Base-by-base conservation (phyloP, 2,888 invertebrate genomes). In the Catocala fraxini region DNA sequence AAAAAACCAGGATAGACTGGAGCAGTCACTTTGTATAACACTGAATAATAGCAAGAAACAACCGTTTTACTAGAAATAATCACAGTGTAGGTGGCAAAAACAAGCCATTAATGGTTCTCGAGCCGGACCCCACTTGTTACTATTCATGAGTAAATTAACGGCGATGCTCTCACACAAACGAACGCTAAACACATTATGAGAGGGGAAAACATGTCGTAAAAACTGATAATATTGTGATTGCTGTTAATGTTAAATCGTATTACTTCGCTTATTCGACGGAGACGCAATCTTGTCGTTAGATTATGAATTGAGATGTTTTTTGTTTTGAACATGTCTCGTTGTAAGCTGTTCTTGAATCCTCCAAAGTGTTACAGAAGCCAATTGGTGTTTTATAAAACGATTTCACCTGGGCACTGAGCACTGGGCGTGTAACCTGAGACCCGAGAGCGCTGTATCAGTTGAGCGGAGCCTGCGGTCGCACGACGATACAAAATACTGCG, bases 41-140 rank as follows among this genome's bases (percentile, higher is more conserved):
- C 86, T 89, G 87, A 85, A 87, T 81, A 82, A 88, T 87, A 86
- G 88, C 85, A 88, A 90, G 89, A 91, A 89, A 89, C 80, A 86
- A 87, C 87, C 87, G 88, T 90, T 91, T 90, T 88, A 89, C 85
- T 83, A 88, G 88, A 92, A 90, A 86, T 91, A 92, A 92, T 92
- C 89, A 90, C 86, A 83, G 88, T 85, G 86, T 88, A 77, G 85
- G 84, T 87, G 77, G 87, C 87, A 92, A 92, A 93, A 93, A 93
- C 87, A 84, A 71, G 81, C 87, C 86, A 89, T 88, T 91, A 90
- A 88, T 87, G 86, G 74, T 81, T 73, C 73, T 78, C 81, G 79
- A 82, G 82, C 82, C 86, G 82, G 79, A 80, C 79, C 71, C 80
- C 79, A 82, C 84, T 86, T 82, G 80, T 89, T 89, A 88, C 86